These are phyloP conservation scores for Chiridota heheva DNA, from an alignment of 35 echinoderm and acorn worm species.

Conservation along the genomic window DNA sequence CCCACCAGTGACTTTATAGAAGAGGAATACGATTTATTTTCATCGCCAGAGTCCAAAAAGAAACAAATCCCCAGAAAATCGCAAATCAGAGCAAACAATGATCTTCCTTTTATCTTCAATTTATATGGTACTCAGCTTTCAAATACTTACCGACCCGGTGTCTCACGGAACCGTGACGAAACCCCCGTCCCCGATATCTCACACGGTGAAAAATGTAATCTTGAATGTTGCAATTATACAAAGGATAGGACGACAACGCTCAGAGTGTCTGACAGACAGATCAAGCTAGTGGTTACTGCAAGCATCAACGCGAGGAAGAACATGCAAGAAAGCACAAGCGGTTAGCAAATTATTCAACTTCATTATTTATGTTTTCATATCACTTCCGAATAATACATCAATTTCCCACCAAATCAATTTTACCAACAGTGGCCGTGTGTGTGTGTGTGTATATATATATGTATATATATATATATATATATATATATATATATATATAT, in stretches of 20 bases:
- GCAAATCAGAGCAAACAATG: slow-evolving; percentile 2
- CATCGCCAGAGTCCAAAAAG: background rate
- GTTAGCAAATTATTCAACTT: background rate
- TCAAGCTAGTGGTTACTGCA: background rate
- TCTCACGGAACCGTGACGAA: background rate
- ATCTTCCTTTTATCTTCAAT: slow-evolving; percentile 7
- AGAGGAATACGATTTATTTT: background rate
- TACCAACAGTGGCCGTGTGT: background rate
- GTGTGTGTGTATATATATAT: background rate
- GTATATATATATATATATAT: slow-evolving; percentile 2
- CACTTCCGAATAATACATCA: background rate
- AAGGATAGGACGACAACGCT: background rate
- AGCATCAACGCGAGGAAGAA: background rate
- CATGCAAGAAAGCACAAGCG: background rate
- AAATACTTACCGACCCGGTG: background rate
- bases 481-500: background rate
- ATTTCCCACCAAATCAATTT: background rate
- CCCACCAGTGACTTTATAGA: background rate
- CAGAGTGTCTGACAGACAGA: background rate
- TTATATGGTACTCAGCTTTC: background rate
- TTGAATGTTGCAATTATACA: background rate
- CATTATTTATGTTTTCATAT: background rate
- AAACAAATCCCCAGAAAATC: background rate
- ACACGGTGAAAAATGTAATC: background rate
- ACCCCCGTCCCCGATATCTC: background rate